Base-by-base conservation (phyloP, 2,113 vertebrate genomes). In the Carettochelys insculpta region DNA sequence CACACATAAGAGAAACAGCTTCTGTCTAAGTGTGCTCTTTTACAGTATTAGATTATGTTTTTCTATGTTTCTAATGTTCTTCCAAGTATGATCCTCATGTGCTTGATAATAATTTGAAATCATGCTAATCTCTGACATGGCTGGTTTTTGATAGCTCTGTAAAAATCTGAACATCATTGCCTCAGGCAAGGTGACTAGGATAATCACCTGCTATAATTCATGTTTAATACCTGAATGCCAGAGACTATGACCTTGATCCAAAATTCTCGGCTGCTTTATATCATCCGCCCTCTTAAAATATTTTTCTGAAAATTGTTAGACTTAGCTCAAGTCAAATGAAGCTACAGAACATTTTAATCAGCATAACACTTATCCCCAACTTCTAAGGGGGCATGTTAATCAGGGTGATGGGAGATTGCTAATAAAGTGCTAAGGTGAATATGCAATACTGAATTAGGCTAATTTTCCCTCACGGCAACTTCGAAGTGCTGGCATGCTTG, bases 151-250 rank as follows among this genome's bases (percentile, higher is more conserved):
- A 98, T 98, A 97, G 97, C 95, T 96, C 95, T 94, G 96, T 98
- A 98, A 98, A 98, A 97, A 98, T 91, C 93, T 97, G 97, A 98
- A 98, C 97, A 98, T 98, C 97, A 98, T 98, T 98, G 98, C 98
- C 99, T 98, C 97, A 98, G 98, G 98, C 98, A 98, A 99, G 98
- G 98, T 98, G 98, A 98, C 95, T 97, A 95, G 95, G 98, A 97
- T 98, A 98, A 98, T 98, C 97, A 98, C 97, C 93, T 97, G 90
- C 96, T 96, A 98, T 98, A 98, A 98, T 98, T 98, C 97, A 98
- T 97, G 95, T 98, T 98, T 99, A 98, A 98, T 98, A 98, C 96
- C 96, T 97, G 97, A 98, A 97, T 97, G 97, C 97, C 94, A 94
- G 94, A 90, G 95, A 98, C 34, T 38, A 80, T 97, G 98, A 96